A percentile compares a stretch with the other conserved stretches of the same genome.
Evolutionary conservation across 2,113 vertebrate genomes (phyloP).

Genomic region (Rhinolophus ferrumequinum): DNA sequence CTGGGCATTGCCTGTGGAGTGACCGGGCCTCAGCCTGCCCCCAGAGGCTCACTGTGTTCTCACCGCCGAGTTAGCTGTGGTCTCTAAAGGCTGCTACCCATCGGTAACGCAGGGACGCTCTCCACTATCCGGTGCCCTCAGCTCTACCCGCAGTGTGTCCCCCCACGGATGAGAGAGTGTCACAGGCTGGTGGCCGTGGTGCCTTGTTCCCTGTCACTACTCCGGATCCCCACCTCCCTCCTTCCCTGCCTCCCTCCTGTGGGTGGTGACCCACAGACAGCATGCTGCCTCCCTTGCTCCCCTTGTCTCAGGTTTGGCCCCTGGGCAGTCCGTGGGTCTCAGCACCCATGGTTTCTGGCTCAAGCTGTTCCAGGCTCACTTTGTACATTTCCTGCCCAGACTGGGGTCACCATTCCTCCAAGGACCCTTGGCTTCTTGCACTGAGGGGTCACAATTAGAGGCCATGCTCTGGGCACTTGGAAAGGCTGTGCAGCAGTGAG

Average conservation of each 20-base stretch:
- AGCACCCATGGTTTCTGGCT: too few relatives aligned
- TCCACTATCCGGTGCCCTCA: too few relatives aligned
- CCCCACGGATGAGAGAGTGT: background rate
- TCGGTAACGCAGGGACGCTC: fast-evolving
- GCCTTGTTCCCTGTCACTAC: background rate
- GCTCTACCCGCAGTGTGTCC: fast-evolving
- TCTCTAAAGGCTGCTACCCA: too few relatives aligned
- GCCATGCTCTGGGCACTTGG: background rate
- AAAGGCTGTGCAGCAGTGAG: background rate
- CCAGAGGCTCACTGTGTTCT: background rate
- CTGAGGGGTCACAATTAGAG: fast-evolving
- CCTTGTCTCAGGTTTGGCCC: background rate
- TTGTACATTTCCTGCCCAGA: background rate
- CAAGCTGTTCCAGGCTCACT: fast-evolving
- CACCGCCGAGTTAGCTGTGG: background rate
- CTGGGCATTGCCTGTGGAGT: background rate
- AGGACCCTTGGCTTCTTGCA: too few relatives aligned
- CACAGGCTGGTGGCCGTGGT: fast-evolving
- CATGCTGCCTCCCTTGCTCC: background rate
- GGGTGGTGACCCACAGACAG: too few relatives aligned
- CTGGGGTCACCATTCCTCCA: background rate
- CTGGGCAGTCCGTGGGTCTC: background rate
- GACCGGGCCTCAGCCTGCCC: background rate
- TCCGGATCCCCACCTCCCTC: background rate
- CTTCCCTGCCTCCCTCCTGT: background rate